Base-by-base conservation (phyloP, 2,888 invertebrate species). In the Conops quadrifasciatus region DNA sequence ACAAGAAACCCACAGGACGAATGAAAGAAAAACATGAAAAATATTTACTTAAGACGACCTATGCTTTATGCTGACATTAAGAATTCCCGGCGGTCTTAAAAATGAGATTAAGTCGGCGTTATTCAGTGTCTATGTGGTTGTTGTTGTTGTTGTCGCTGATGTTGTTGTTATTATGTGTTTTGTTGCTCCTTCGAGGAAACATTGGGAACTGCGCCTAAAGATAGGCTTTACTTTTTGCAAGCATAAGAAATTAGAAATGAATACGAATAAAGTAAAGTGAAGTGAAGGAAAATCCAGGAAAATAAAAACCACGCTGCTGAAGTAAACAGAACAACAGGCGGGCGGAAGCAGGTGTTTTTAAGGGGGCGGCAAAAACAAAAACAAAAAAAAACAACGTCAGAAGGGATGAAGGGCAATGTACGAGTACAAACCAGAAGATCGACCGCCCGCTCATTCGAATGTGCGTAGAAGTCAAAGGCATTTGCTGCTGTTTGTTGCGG, bases 21-120 rank as follows among this genome's bases (percentile, higher is more conserved):
- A 24, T 9, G 15, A 24, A 15, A 7, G 59, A 47, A 63, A 47
- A 19, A 24, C 26, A 30, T 56, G 66, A 53, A 62, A 21, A 68
- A 68, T 68, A 62, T 68, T 60, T 68, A 62, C 62, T 51, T 62
- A 51, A 68, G 49, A 62, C 60, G 51, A 24, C 26, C 58, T 36
- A 36, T 36, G 36, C 36, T 9, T 36, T 36, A 11, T 51, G 24
- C 58, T 58, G 67, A 67, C 59, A 47, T 66, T 64, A 73, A 15
- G 67, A 73, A 76, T 77, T 77, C 77, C 76, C 77, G 67, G 75
- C 76, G 75, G 77, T 76, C 74, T 71, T 56, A 74, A 75, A 75
- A 75, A 75, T 75, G 74, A 72, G 74, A 75, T 76, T 76, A 76
- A 73, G 73, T 49, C 71, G 72, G 74, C 73, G 72, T 72, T 69